Base-by-base conservation (phyloP, 2,888 invertebrate genomes). In the Rosalia funebris region DNA sequence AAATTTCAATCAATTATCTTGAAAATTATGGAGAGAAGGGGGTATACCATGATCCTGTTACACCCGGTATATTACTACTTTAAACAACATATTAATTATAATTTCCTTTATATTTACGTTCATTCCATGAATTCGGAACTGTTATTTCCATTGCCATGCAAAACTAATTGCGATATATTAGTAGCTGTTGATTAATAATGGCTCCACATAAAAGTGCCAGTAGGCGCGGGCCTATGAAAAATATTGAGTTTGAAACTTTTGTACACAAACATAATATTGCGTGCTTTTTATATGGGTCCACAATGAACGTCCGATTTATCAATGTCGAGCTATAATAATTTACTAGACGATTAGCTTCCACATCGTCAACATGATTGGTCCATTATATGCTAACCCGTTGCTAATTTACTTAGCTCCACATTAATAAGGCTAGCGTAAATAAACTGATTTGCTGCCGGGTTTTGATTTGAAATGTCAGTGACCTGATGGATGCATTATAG, bases 311-410 rank as follows among this genome's bases (percentile, higher is more conserved):
- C 39, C 39, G 20, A 50, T 50, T 50, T 39, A 50, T 50, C 50
- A 50, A 50, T 12, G 50, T 50, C 50, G 34, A 39, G 37, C 37
- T 39, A 37, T 20, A 39, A 50, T 50, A 50, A 50, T 50, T 50
- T 50, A 39, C 39, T 39, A 50, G 39, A 15, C 39, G 50, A 50
- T 50, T 50, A 50, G 39, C 31, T 15, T 3, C 12, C 37, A 25
- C 14, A 20, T 39, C 20, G 39, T 25, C 50, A 50, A 50, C 50
- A 39, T 39, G 50, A 50, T 50, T 50, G 50, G 50, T 39, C 50
- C 39, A 50, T 50, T 50, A 36, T 36, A 11, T n/a, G 32, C 17
- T 25, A 47, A 47, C 37, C 19, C 31, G 17, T 17, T 34, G 48
- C 36, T 48, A 48, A 37, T 48, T 48, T 37, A 48, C 16, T 48